These are phyloP conservation scores for Falco peregrinus DNA, from an alignment of 2,797 vertebrate genomes.

Conservation along the genomic window DNA sequence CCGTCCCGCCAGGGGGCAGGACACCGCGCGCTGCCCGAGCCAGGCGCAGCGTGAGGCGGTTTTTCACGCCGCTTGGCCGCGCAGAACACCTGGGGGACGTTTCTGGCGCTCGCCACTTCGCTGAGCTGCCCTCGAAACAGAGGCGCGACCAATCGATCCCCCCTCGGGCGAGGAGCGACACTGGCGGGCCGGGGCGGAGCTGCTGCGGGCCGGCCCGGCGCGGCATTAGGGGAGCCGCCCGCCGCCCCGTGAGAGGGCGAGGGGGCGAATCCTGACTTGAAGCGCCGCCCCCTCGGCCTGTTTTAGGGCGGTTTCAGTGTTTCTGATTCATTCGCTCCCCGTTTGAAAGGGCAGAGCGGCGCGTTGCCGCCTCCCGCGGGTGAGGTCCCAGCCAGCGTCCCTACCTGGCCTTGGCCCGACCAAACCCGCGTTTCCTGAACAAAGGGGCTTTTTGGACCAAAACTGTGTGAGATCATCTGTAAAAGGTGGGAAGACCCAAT, in stretches of 20 bases:
- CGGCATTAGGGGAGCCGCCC: no score
- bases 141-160: neutral
- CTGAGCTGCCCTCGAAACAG: accelerated
- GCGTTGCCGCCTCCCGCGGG: neutral
- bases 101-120: neutral
- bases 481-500: neutral
- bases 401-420: accelerated
- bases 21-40: no score
- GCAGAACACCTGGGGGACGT: accelerated
- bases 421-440: accelerated
- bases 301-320: neutral
- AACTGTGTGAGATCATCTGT: no score
- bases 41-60: accelerated
- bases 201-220: neutral
- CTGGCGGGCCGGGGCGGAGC: neutral
- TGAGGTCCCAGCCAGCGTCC: neutral
- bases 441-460: no score
- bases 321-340: neutral
- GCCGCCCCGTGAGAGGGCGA: no score
- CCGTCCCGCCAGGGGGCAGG: neutral
- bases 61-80: neutral
- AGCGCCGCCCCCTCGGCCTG: accelerated
- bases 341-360: neutral
- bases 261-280: no score
- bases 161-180: neutral